Base-by-base conservation (phyloP, 2,888 invertebrate genomes). In the Eupeodes latifasciatus region DNA sequence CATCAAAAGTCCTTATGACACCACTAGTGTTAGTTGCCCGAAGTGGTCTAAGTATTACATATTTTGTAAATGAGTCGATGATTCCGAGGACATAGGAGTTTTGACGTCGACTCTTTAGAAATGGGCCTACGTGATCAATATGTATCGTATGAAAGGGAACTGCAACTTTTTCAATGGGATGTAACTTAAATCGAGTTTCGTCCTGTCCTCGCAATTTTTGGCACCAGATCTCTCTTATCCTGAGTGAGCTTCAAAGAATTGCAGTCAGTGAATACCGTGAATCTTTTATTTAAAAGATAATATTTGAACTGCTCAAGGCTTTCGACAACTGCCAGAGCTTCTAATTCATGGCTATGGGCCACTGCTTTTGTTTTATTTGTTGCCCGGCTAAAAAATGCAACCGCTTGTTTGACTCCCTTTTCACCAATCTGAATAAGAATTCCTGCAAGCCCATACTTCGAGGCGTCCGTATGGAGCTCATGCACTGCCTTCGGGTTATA, bases 61-160 rank as follows among this genome's bases (percentile, higher is more conserved):
- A 82, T 27, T 77, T 77, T 7, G 57, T 53, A 19, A 81, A 81
- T 47, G 64, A 47, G 66, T 82, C 81, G 10, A 82, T 51, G n/a
- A 57, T 27, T 34, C 67, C 69, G 16, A 82, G n/a, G 19, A 83
- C 14, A 67, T 66, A 47, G 12, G 16, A 16, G 72, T 72, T 72
- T 7, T 62, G 57, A 11, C 14, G 11, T 1, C 12, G 14, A 69
- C 77, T 77, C 34, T 77, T 83, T 14, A 57, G 19, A 66, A 84
- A 79, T 47, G 78, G 78, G 2, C 78, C 74, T 47, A 83, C 27
- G 44, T 79, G 84, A 36, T 79, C 75, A 10, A 79, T 19, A 27
- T 83, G 78, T 16, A 78, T 51, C 10, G 74, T 78, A 16, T 74
- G 57, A 3, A 84, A 77, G 36, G 69, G 51, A 27, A 69, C 80